A percentile compares a stretch with the other conserved stretches of the same genome.
These are phyloP conservation scores for Lordiphosa collinella DNA, from an alignment of 1,140 invertebrate species.

Conservation along the genomic window DNA sequence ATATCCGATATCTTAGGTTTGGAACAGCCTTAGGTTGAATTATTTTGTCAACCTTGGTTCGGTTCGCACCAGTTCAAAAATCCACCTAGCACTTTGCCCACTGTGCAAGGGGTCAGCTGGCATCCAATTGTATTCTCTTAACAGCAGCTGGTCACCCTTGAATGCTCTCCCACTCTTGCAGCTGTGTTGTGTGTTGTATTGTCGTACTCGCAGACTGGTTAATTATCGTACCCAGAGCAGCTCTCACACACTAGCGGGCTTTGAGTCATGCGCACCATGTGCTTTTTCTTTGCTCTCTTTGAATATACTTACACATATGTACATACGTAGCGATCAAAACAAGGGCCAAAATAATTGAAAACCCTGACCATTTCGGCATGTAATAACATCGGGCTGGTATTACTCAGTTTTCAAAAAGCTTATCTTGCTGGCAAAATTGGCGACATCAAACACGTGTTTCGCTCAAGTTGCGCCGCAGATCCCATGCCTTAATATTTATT, in stretches of 20 bases:
- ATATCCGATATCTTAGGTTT: too few relatives aligned
- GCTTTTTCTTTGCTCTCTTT: slow-evolving; percentile 46
- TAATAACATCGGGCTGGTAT: neutral
- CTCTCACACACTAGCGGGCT: slow-evolving; percentile 18
- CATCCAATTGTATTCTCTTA: too few relatives aligned
- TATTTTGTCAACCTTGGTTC: too few relatives aligned
- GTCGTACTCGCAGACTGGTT: too few relatives aligned
- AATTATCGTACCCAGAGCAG: slow-evolving; percentile 12
- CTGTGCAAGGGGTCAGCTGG: too few relatives aligned
- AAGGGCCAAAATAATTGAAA: slow-evolving; percentile 30
- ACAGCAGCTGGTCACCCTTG: slow-evolving; percentile 12
- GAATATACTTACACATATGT: slow-evolving; percentile 3
- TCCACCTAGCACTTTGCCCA: too few relatives aligned
- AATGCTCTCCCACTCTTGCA: slow-evolving; percentile 4
- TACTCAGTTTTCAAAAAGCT: slow-evolving; percentile 6
- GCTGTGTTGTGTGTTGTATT: neutral
- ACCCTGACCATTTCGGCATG: slow-evolving; percentile 12
- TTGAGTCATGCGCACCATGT: slow-evolving; percentile 78
- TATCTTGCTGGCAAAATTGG: slow-evolving; percentile 12
- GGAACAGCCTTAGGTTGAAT: too few relatives aligned
- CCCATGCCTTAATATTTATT: slow-evolving; percentile 24
- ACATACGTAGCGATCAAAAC: slow-evolving; percentile 37
- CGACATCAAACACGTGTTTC: slow-evolving; percentile 38
- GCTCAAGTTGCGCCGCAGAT: slow-evolving; percentile 12
- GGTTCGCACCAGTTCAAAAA: too few relatives aligned